These are phyloP conservation scores for Chlorospingus flavigularis DNA, from an alignment of 2,797 vertebrate genomes.

Conservation along the genomic window DNA sequence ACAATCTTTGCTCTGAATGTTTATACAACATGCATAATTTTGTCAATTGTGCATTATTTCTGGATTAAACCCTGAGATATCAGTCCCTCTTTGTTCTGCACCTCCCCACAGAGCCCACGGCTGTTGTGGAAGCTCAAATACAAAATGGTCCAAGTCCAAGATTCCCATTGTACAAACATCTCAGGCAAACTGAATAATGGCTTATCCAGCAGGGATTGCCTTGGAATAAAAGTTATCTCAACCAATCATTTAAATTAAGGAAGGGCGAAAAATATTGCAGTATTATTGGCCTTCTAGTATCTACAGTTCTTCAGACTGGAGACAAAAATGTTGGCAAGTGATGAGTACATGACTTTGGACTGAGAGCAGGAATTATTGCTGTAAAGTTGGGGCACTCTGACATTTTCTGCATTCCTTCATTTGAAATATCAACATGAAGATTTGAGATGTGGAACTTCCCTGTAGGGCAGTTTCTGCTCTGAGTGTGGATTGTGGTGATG, in stretches of 20 bases:
- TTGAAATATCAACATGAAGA: neutral
- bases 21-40: constrained; percentile 30
- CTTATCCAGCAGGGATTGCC: neutral
- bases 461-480: neutral
- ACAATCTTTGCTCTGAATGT: constrained; percentile 6
- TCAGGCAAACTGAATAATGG: neutral
- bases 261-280: neutral
- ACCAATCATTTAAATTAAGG: neutral
- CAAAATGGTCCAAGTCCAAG: neutral
- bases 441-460: neutral
- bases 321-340: neutral
- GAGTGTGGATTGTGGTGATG: neutral
- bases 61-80: constrained; percentile 18
- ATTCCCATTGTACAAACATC: neutral
- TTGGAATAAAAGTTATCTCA: neutral
- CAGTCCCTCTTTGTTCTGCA: neutral
- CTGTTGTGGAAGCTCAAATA: neutral
- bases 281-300: neutral
- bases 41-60: constrained; percentile 24
- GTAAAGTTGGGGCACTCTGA: accelerated
- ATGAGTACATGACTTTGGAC: neutral
- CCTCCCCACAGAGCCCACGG: neutral
- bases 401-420: neutral
- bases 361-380: neutral
- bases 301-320: neutral